Percentiles rank a stretch among this genome's conserved stretches.
Conservation (phyloP, 2,888 invertebrate genomes). For the Xestia ashworthii region DNA sequence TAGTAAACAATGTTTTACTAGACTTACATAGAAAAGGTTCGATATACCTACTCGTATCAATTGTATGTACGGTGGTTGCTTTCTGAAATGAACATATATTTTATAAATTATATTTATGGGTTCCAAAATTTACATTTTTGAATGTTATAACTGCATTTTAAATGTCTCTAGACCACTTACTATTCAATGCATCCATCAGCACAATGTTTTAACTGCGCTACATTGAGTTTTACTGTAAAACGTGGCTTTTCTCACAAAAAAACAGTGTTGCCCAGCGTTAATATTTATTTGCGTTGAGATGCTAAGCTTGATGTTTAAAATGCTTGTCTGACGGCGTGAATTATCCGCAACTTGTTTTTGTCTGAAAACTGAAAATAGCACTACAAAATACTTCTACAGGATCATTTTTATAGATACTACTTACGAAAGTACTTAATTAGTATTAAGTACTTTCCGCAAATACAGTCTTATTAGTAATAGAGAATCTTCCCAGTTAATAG, state of each 20-base stretch:
- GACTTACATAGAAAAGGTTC: conserved; percentile 28
- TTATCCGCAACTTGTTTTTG: no score
- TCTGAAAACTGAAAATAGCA: neutral
- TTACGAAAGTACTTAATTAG: no score
- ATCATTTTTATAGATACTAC: neutral
- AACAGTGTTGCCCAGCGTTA: neutral
- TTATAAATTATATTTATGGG: no score
- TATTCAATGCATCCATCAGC: neutral
- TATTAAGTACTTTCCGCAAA: neutral
- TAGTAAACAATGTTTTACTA: conserved; percentile 19
- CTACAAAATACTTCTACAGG: neutral
- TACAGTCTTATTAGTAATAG: neutral
- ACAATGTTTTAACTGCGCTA: neutral
- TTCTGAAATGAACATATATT: conserved; percentile 9
- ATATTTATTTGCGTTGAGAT: neutral
- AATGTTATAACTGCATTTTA: no score
- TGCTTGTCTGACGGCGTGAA: neutral
- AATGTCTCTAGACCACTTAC: no score
- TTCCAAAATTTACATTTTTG: no score
- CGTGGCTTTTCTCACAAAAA: neutral
- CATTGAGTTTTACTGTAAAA: neutral
- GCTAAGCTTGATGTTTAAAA: neutral
- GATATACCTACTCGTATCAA: conserved; percentile 6
- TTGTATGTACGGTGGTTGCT: neutral
- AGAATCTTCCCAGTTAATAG: neutral